Percentiles rank a stretch among this genome's conserved stretches.
These are phyloP conservation scores for Rana temporaria DNA, from an alignment of 2,113 vertebrate genomes.

Conservation along the genomic window DNA sequence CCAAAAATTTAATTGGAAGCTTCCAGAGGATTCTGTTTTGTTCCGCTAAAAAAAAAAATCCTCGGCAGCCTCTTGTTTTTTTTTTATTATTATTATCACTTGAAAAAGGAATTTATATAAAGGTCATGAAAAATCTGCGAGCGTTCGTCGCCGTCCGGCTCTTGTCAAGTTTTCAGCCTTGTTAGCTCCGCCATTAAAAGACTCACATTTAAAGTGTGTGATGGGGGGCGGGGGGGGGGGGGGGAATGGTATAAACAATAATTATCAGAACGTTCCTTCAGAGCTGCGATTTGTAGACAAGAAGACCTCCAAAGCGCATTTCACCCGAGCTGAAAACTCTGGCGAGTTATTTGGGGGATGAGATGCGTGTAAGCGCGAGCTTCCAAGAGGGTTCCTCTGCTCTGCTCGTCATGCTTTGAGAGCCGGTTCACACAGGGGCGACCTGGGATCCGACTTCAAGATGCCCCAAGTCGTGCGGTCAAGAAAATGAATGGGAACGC, in stretches of 20 bases:
- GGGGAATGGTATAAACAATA: not conserved
- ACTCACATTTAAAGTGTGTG: not conserved
- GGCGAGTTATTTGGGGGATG: too few relatives aligned
- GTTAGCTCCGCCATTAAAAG: not conserved
- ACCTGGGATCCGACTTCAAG: too few relatives aligned
- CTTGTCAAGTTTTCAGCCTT: conserved; percentile 17
- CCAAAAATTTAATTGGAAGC: conserved; percentile 49
- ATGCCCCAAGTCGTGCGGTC: too few relatives aligned
- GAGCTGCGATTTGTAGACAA: not conserved
- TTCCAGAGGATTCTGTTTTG: conserved; percentile 27
- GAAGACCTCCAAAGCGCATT: too few relatives aligned
- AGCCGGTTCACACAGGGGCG: too few relatives aligned
- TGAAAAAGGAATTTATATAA: conserved; percentile 26
- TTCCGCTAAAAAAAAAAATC: not conserved
- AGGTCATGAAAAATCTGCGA: conserved; percentile 17
- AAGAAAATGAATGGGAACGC: too few relatives aligned
- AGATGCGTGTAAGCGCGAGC: too few relatives aligned
- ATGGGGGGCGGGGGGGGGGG: too few relatives aligned
- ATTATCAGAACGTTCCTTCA: not conserved
- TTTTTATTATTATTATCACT: conserved; percentile 12
- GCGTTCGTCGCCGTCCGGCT: not conserved
- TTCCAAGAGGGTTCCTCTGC: too few relatives aligned
- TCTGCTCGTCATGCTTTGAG: too few relatives aligned
- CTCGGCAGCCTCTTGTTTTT: not conserved
- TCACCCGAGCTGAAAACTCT: too few relatives aligned